A percentile compares a stretch with the other conserved stretches of the same genome.
Conservation (phyloP, 1,140 invertebrate species). For the Drosophila obscura region DNA sequence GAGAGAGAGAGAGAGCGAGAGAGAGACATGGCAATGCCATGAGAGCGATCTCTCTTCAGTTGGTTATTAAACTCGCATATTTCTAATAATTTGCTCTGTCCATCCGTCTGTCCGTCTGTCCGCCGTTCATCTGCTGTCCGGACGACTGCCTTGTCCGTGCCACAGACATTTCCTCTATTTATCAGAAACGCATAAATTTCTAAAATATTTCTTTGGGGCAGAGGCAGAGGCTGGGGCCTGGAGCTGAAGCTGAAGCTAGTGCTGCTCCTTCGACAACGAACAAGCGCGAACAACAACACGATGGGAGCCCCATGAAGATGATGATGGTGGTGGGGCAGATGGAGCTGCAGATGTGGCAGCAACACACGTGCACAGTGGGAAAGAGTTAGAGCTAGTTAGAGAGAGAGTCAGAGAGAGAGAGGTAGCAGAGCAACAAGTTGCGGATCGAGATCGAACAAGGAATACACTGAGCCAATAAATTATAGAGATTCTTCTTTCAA, state of each 20-base stretch:
- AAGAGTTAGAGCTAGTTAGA: slow-evolving; percentile 4
- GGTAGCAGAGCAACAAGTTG: slow-evolving; percentile 23
- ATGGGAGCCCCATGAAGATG: slow-evolving; percentile 17
- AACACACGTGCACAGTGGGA: slow-evolving; percentile 51
- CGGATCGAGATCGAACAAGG: slow-evolving; percentile 17
- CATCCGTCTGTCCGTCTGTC: slow-evolving; percentile 12
- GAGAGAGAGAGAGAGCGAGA: not conserved
- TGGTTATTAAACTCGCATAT: slow-evolving; percentile 80
- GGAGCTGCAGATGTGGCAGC: slow-evolving; percentile 14
- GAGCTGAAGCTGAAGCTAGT: slow-evolving; percentile 11
- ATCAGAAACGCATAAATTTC: slow-evolving; percentile 82
- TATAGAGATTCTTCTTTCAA: too few species aligned
- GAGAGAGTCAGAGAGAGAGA: not conserved
- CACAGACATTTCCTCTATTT: slow-evolving; percentile 77
- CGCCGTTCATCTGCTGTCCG: slow-evolving; percentile 8
- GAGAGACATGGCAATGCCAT: slow-evolving; percentile 16
- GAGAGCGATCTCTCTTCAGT: slow-evolving; percentile 44
- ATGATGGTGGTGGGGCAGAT: slow-evolving; percentile 25
- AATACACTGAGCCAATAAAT: slow-evolving; percentile 21
- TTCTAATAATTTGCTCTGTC: slow-evolving; percentile 74
- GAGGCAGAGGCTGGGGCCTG: not conserved
- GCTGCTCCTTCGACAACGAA: slow-evolving; percentile 43
- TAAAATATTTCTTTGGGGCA: slow-evolving; percentile 66
- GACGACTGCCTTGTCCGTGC: slow-evolving; percentile 10
- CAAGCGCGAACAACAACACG: slow-evolving; percentile 46